phyloP scores from a whole-genome alignment of 2,888 invertebrate genomes.

The Cinara cedri region DNA sequence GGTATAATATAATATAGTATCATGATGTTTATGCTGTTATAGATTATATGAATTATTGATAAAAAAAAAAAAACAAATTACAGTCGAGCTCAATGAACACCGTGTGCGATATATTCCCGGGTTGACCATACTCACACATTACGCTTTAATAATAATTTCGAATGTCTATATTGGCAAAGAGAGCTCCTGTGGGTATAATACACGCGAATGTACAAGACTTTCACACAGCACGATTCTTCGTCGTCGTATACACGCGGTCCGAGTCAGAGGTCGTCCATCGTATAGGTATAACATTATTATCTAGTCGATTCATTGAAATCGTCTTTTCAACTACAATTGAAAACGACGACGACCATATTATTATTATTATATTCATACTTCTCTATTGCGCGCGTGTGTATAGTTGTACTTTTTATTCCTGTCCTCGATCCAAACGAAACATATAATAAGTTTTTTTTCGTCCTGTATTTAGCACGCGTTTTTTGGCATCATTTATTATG shows the following conservation, averaged over 20 bases:
- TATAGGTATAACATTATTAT: too few relatives aligned
- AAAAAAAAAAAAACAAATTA: too few relatives aligned
- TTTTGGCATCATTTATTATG: too few relatives aligned
- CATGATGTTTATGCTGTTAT: too few relatives aligned
- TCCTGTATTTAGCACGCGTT: too few relatives aligned
- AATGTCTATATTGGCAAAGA: slow-evolving; percentile 30
- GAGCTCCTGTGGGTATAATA: slow-evolving; percentile 3
- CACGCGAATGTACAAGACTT: slow-evolving; percentile 15
- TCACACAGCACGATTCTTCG: slow-evolving; percentile 50
- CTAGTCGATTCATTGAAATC: slow-evolving; percentile 29
- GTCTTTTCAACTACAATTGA: slow-evolving; percentile 4
- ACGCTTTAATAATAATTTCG: slow-evolving; percentile 34
- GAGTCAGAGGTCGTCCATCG: slow-evolving; percentile 42
- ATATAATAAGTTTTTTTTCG: background rate
- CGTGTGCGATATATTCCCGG: too few relatives aligned
- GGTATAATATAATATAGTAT: too few relatives aligned
- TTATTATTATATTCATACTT: background rate
- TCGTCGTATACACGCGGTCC: background rate
- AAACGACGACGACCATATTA: background rate
- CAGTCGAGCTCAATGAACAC: too few relatives aligned
- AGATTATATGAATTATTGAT: too few relatives aligned
- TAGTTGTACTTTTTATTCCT: background rate
- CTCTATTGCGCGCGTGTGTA: background rate
- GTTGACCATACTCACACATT: slow-evolving; percentile 7
- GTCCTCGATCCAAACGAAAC: background rate